Base-by-base conservation (phyloP, 2,113 vertebrate species). In the Pteronura brasiliensis region DNA sequence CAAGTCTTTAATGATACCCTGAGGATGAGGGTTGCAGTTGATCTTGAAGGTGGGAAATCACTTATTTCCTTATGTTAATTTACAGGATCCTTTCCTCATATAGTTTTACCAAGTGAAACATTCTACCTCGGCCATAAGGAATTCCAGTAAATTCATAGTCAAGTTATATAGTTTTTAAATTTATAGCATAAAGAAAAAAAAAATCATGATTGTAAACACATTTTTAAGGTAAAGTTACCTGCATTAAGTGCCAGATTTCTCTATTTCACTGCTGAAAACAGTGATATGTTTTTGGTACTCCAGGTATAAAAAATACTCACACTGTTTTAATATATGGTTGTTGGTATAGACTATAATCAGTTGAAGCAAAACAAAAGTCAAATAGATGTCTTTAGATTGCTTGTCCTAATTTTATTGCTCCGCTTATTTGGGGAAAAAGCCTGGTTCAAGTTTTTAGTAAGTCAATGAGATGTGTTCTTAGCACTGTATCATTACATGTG, bases 1-100 rank as follows among this genome's bases (percentile, higher is more conserved):
- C 61, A 83, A 92, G 17, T 81, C 74, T 97, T 95, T 96, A 82
- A 96, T 89, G 61, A 89, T 3, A 92, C 49, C 13, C 63, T 81
- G 57, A 69, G 57, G 52, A 84, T 39, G 42, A 97, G 17, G 36
- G 29, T 47, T 86, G 36, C n/a, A 71, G 83, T 93, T 97, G 76
- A 90, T 84, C 79, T 96, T 92, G 23, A 90, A 96, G 36, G 81
- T 0, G 8, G 72, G 96, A 96, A 95, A 96, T 96, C 74, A 92
- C 88, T 97, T 97, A 94, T 96, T 95, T 36, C 86, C 42, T 88
- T 88, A 94, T 71, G 80, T 69, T 96, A 93, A 92, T 90, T 88
- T 90, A 65, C 21, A 95, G 25, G 65, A 76, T 3, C 4, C 12
- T 95, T 93, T 90, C 71, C 44, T 95, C 59, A 57, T 61, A 65